phyloP scores from a whole-genome alignment of 1,140 invertebrate genomes.

The Diabrotica undecimpunctata region DNA sequence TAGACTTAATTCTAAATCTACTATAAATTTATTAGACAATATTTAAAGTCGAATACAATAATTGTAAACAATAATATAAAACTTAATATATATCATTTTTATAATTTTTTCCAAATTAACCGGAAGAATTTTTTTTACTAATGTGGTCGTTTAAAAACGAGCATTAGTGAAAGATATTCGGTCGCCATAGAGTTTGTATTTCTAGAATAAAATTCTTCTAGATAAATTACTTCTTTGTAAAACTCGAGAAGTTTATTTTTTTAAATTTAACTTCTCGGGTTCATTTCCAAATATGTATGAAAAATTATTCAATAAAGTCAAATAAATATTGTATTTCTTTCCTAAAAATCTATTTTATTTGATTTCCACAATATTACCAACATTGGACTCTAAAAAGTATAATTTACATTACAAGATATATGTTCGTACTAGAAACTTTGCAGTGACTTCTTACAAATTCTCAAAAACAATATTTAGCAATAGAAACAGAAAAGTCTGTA shows the following conservation, averaged over 20 bases:
- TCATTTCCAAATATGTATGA: constrained; percentile 7
- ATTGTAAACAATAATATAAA: constrained; percentile 20
- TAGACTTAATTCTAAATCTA: background rate
- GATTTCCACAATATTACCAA: background rate
- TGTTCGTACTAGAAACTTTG: too few species aligned
- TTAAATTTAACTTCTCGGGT: constrained; percentile 6
- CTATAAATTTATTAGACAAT: constrained; percentile 19
- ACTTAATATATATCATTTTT: constrained; percentile 10
- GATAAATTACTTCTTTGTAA: constrained; percentile 11
- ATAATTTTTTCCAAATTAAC: constrained; percentile 7
- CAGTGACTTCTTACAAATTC: too few species aligned
- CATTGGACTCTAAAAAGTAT: too few species aligned
- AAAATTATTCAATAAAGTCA: constrained; percentile 16
- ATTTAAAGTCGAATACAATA: constrained; percentile 23
- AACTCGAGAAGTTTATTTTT: constrained; percentile 11
- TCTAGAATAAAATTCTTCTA: constrained; percentile 1
- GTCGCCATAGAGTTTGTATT: constrained; percentile 6
- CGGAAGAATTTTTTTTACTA: constrained; percentile 11
- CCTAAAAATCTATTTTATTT: background rate
- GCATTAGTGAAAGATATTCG: background rate
- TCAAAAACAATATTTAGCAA: too few species aligned
- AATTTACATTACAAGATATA: too few species aligned
- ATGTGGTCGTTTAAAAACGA: background rate
- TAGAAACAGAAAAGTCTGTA: too few species aligned
- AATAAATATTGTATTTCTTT: constrained; percentile 9